phyloP scores from a whole-genome alignment of 2,797 vertebrate species.

The Crocodylus rhombifer region DNA sequence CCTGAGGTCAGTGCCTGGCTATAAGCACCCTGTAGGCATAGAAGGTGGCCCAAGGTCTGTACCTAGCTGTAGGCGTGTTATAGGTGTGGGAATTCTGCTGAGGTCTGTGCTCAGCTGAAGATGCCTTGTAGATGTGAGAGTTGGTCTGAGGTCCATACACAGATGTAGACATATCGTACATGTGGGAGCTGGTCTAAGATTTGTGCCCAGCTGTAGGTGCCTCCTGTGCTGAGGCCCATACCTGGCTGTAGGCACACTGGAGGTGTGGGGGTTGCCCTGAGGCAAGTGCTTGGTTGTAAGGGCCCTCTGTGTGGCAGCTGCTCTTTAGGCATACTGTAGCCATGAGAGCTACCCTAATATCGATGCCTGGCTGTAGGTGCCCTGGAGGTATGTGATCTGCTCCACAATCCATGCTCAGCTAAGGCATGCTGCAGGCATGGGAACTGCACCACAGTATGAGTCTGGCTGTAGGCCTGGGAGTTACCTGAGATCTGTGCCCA shows the following conservation, averaged over 20 bases:
- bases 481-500: not conserved
- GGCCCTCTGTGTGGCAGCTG: not conserved
- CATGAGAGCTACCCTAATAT: not conserved
- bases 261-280: not conserved
- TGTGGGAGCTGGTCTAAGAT: not conserved
- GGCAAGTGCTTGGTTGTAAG: too few relatives aligned
- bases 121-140: not conserved
- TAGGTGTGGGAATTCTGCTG: too few relatives aligned
- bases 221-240: not conserved
- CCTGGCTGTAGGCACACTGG: not conserved
- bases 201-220: too few relatives aligned
- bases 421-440: not conserved
- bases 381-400: too few relatives aligned
- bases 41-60: too few relatives aligned
- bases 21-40: too few relatives aligned
- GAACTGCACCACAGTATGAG: not conserved
- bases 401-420: not conserved
- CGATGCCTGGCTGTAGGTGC: too few relatives aligned
- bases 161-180: not conserved
- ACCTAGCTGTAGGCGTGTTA: too few relatives aligned
- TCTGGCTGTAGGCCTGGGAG: too few relatives aligned
- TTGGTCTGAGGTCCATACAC: not conserved
- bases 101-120: not conserved
- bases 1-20: too few relatives aligned
- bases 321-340: not conserved